These are phyloP conservation scores for Gallinago solitaria DNA, from an alignment of 2,797 vertebrate genomes.

Conservation along the genomic window DNA sequence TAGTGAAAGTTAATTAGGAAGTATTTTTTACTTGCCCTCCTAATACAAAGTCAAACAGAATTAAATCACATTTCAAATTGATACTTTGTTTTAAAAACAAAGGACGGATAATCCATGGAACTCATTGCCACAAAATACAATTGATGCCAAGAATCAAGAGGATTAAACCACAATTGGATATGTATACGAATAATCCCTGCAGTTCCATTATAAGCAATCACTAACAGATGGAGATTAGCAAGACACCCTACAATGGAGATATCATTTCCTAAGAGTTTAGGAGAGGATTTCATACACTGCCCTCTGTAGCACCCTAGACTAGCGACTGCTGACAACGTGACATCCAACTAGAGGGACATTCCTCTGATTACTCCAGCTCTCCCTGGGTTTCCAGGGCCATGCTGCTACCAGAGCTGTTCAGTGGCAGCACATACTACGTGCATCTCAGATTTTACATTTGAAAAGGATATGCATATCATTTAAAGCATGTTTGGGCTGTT, in stretches of 20 bases:
- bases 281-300: background rate
- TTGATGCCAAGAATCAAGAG: background rate
- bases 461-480: background rate
- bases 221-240: background rate
- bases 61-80: background rate
- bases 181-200: fast-evolving
- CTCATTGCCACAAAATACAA: background rate
- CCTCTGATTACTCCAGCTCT: background rate
- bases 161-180: background rate
- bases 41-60: conserved; percentile 26
- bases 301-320: background rate
- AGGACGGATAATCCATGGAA: background rate
- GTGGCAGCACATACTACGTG: background rate
- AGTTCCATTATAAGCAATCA: background rate
- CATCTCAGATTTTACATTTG: background rate
- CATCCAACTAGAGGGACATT: background rate
- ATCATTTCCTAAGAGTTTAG: background rate
- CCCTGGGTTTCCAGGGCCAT: background rate
- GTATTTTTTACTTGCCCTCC: background rate
- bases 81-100: background rate
- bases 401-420: background rate
- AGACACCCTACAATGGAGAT: background rate
- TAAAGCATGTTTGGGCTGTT: background rate
- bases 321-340: background rate
- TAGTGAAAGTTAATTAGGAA: background rate